Conservation (phyloP, 2,797 vertebrate genomes). For the Lagocephalus sceleratus region DNA sequence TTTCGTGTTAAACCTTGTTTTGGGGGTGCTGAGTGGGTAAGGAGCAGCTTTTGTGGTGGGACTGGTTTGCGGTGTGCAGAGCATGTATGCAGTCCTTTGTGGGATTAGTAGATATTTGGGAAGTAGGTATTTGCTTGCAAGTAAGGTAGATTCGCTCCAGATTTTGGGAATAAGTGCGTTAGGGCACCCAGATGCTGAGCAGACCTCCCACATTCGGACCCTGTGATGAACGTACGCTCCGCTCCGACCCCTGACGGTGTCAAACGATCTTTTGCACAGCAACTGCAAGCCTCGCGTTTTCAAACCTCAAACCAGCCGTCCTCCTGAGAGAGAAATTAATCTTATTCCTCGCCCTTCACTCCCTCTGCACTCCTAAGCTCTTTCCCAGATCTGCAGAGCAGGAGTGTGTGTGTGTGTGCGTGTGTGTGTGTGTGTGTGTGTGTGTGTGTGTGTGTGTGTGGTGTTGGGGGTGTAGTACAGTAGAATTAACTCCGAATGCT, state of each 20-base stretch:
- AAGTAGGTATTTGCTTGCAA: constrained; percentile 3
- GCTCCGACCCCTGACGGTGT: constrained; percentile 20
- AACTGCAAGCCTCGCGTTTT: constrained; percentile 56
- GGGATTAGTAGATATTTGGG: constrained; percentile 8
- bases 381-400: constrained; percentile 40
- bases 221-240: neutral
- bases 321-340: constrained; percentile 72
- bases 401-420: no score
- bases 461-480: constrained; percentile 33
- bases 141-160: constrained; percentile 6
- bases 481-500: constrained; percentile 45
- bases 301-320: constrained; percentile 41
- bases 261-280: constrained; percentile 28
- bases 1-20: constrained; percentile 99
- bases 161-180: neutral
- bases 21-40: constrained; percentile 99
- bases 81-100: constrained; percentile 34
- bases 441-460: no score
- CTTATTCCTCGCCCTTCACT: constrained; percentile 74
- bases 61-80: constrained; percentile 49
- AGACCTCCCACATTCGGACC: neutral
- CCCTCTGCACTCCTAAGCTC: constrained; percentile 65
- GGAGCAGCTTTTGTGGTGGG: constrained; percentile 75
- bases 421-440: no score
- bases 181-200: neutral